Conservation (phyloP, 2,797 vertebrate species). For the Parambassis ranga region DNA sequence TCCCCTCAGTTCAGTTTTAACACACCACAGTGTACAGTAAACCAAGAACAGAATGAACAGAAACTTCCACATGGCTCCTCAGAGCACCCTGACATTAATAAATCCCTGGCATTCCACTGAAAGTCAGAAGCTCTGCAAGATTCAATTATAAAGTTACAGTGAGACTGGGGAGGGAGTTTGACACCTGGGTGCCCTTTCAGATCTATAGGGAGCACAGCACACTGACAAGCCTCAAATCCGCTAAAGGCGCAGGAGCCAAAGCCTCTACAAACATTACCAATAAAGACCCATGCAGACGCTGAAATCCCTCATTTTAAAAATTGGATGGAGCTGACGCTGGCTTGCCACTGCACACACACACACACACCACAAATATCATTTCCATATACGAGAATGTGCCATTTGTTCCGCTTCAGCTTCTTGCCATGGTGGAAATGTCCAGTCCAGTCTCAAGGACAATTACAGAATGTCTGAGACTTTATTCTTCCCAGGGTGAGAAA, state of each 20-base stretch:
- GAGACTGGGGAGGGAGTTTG: conserved; percentile 38
- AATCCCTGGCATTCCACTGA: conserved; percentile 49
- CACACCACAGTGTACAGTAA: conserved; percentile 56
- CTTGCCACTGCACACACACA: conserved; percentile 52
- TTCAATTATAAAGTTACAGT: conserved; percentile 57
- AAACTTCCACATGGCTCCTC: conserved; percentile 59
- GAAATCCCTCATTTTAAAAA: conserved; percentile 70
- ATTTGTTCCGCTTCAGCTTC: conserved; percentile 76
- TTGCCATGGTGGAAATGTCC: conserved; percentile 78
- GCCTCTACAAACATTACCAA: conserved; percentile 65
- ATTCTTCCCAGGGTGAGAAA: conserved; percentile 76
- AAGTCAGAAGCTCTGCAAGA: conserved; percentile 61
- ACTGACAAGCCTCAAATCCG: conserved; percentile 54
- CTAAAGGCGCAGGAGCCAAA: conserved; percentile 44
- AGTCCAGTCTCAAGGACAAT: conserved; percentile 76
- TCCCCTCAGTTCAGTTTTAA: conserved; percentile 50
- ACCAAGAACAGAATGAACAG: conserved; percentile 55
- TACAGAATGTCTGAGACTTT: conserved; percentile 79
- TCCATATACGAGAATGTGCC: conserved; percentile 77
- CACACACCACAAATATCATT: conserved; percentile 76
- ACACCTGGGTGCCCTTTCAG: conserved; percentile 63
- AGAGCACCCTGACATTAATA: conserved; percentile 60
- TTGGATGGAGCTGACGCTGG: conserved; percentile 64
- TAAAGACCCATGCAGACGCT: conserved; percentile 70
- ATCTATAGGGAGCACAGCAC: conserved; percentile 42